Evolutionary conservation across 2,113 vertebrate genomes (phyloP).

Genomic region (Thryonomys swinderianus): DNA sequence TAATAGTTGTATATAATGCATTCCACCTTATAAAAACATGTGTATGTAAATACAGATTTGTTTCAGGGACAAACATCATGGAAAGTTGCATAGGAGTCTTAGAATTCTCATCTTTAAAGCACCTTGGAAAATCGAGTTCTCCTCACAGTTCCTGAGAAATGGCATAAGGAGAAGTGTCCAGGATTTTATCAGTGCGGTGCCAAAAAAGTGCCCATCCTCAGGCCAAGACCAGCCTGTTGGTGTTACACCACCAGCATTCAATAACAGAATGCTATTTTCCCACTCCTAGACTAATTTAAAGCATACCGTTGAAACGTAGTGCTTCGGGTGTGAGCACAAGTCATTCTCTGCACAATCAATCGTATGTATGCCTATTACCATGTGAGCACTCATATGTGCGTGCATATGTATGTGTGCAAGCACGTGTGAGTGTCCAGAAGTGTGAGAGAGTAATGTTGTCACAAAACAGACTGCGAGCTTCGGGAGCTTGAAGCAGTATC

Average conservation of each 20-base stretch:
- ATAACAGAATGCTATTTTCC: not conserved
- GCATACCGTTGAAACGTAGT: not conserved
- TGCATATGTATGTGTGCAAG: not conserved
- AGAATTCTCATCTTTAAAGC: not conserved
- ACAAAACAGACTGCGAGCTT: conserved; percentile 76
- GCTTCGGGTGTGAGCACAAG: not conserved
- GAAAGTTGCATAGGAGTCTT: not conserved
- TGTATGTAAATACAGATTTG: not conserved
- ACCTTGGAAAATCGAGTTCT: not conserved
- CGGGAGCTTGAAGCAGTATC: conserved; percentile 90
- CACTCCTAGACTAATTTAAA: not conserved
- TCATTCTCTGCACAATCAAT: not conserved
- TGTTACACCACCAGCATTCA: not conserved
- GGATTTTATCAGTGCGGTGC: not conserved
- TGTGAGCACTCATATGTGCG: fast-evolving
- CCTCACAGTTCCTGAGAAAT: not conserved
- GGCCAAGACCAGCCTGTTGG: not conserved
- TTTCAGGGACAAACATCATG: not conserved
- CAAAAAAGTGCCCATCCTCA: not conserved
- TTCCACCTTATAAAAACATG: not conserved
- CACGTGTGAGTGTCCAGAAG: fast-evolving
- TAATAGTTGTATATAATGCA: not conserved
- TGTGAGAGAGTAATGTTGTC: conserved; percentile 58
- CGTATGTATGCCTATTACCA: not conserved
- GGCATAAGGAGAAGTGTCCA: fast-evolving